phyloP scores from a whole-genome alignment of 2,797 vertebrate genomes.

The Amblyopsis hoosieri region DNA sequence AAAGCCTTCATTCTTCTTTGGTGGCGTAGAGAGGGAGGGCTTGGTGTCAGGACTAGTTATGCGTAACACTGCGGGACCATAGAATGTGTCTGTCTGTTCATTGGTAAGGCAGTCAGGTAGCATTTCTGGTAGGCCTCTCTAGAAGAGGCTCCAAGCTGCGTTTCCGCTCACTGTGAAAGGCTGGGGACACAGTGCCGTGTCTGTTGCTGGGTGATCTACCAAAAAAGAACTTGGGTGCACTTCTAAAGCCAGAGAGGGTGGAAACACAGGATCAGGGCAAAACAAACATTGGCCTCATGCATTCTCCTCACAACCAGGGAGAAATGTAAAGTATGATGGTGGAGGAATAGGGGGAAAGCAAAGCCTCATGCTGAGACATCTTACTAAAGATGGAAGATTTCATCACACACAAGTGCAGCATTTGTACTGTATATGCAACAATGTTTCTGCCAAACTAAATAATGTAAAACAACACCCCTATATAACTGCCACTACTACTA shows the following conservation, averaged over 20 bases:
- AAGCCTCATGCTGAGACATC: slow-evolving; percentile 19
- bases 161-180: slow-evolving; percentile 77
- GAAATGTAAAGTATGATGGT: slow-evolving; percentile 46
- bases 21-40: slow-evolving; percentile 62
- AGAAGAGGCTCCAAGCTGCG: slow-evolving; percentile 70
- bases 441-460: too few species aligned
- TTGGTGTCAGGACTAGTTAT: slow-evolving; percentile 76
- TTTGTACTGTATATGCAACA: too few species aligned
- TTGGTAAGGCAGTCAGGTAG: slow-evolving; percentile 83
- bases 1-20: slow-evolving; percentile 56
- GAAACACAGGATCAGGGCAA: slow-evolving; percentile 69
- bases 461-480: too few species aligned
- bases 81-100: slow-evolving; percentile 71
- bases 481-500: too few species aligned
- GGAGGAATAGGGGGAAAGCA: slow-evolving; percentile 11
- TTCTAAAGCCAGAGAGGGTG: slow-evolving; percentile 63
- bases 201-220: slow-evolving; percentile 76
- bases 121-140: slow-evolving; percentile 65
- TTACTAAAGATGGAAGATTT: slow-evolving; percentile 17
- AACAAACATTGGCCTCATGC: slow-evolving; percentile 75
- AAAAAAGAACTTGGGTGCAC: slow-evolving; percentile 74
- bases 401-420: not conserved
- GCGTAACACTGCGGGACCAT: slow-evolving; percentile 64
- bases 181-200: slow-evolving; percentile 76
- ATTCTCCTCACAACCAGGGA: slow-evolving; percentile 51